These are phyloP conservation scores for Drosophila helvetica DNA, from an alignment of 2,888 invertebrate genomes.

Conservation along the genomic window DNA sequence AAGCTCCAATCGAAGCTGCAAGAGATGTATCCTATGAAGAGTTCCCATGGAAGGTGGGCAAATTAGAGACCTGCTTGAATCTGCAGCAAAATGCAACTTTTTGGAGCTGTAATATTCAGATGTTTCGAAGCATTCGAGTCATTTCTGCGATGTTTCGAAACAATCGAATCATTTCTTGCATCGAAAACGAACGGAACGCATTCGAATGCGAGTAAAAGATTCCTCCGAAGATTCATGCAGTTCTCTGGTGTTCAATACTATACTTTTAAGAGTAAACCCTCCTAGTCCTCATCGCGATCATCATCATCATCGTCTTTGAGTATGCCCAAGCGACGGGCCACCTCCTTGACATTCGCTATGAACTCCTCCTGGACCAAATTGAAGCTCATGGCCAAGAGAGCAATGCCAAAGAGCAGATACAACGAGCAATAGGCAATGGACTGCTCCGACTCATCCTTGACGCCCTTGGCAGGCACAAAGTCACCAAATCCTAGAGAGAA, in stretches of 20 bases:
- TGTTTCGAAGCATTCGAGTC: too few species aligned
- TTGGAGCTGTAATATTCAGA: too few species aligned
- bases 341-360: conserved; percentile 93
- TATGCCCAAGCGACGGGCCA: conserved; percentile 94
- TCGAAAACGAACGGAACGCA: background rate
- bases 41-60: background rate
- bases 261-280: conserved; percentile 1
- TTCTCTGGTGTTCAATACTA: background rate
- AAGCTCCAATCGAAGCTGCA: background rate
- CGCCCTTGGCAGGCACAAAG: conserved; percentile 92
- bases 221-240: background rate
- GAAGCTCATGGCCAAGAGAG: conserved; percentile 97
- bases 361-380: conserved; percentile 98
- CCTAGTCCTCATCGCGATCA: conserved; percentile 84
- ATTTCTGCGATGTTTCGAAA: too few species aligned
- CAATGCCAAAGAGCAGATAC: conserved; percentile 97
- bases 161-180: background rate
- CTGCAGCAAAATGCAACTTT: background rate
- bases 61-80: background rate
- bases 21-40: too few species aligned
- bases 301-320: conserved; percentile 90
- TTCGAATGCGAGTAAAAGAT: too few species aligned
- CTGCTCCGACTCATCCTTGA: conserved; percentile 82
- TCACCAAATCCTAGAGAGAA: conserved; percentile 90
- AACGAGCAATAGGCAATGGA: conserved; percentile 93